phyloP scores from a whole-genome alignment of 35 echinoderm and acorn worm species.

The Patiria miniata region DNA sequence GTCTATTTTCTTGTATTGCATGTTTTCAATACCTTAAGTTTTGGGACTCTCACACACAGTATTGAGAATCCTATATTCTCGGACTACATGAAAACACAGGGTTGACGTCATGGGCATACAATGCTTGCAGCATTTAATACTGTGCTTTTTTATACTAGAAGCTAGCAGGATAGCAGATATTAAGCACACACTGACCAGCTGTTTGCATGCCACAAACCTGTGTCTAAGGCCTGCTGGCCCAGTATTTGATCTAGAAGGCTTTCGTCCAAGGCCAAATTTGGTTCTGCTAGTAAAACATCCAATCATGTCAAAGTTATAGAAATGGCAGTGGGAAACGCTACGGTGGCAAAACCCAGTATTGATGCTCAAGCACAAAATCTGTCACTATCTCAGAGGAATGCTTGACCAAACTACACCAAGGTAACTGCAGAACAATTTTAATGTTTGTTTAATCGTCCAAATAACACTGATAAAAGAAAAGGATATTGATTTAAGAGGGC shows the following conservation, averaged over 20 bases:
- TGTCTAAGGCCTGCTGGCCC: background rate
- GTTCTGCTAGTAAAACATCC: background rate
- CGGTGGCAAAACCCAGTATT: background rate
- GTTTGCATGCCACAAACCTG: slow-evolving; percentile 13
- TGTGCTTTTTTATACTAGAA: background rate
- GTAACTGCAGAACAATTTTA: background rate
- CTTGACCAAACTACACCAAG: background rate
- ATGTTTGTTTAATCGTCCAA: background rate
- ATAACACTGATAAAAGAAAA: too few species aligned
- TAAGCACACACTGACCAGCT: background rate
- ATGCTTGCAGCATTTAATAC: background rate
- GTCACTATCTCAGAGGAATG: background rate
- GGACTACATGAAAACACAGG: too few species aligned
- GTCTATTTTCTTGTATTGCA: too few species aligned
- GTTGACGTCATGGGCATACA: background rate
- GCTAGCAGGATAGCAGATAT: background rate
- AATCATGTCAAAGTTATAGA: background rate
- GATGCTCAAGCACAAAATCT: background rate
- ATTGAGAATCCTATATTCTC: too few species aligned
- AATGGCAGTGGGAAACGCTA: background rate
- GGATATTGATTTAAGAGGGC: too few species aligned
- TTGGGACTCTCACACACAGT: too few species aligned
- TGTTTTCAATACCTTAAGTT: too few species aligned
- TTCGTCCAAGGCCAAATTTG: background rate
- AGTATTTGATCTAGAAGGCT: slow-evolving; percentile 9